A percentile compares a stretch with the other conserved stretches of the same genome.
phyloP scores from a whole-genome alignment of 2,888 invertebrate species.

The Agonopterix alstromeriana region DNA sequence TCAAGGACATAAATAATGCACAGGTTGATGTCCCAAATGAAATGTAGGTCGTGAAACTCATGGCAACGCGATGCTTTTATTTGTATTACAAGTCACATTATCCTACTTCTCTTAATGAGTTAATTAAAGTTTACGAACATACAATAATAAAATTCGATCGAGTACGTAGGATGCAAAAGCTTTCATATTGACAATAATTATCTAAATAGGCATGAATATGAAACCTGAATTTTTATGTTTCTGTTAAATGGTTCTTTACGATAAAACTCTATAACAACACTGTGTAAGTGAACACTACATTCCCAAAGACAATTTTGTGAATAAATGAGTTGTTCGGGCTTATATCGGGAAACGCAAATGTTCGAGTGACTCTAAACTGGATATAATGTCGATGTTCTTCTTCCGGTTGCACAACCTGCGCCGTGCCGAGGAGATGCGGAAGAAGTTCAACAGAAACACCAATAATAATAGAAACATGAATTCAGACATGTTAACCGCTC shows the following conservation, averaged over 20 bases:
- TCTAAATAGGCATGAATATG: no score
- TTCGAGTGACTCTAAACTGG: conserved; percentile 3
- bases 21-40: conserved; percentile 24
- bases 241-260: no score
- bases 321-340: background rate
- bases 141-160: no score
- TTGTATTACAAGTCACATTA: background rate
- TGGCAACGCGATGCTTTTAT: background rate
- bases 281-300: no score
- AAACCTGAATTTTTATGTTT: no score
- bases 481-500: conserved; percentile 81
- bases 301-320: background rate
- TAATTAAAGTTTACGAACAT: no score
- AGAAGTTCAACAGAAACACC: conserved; percentile 33
- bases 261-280: no score
- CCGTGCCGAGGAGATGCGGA: conserved; percentile 83
- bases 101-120: no score
- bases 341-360: background rate
- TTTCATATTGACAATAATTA: no score
- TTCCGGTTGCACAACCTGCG: conserved; percentile 94
- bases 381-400: conserved; percentile 96
- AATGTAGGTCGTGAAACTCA: conserved; percentile 24
- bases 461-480: conserved; percentile 45
- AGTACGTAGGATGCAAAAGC: no score
- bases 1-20: conserved; percentile 39